Evolutionary conservation across 2,888 invertebrate genomes (phyloP), one percentile per base, ranked within the genome.

Genomic region (Mythimna lalbum): DNA sequence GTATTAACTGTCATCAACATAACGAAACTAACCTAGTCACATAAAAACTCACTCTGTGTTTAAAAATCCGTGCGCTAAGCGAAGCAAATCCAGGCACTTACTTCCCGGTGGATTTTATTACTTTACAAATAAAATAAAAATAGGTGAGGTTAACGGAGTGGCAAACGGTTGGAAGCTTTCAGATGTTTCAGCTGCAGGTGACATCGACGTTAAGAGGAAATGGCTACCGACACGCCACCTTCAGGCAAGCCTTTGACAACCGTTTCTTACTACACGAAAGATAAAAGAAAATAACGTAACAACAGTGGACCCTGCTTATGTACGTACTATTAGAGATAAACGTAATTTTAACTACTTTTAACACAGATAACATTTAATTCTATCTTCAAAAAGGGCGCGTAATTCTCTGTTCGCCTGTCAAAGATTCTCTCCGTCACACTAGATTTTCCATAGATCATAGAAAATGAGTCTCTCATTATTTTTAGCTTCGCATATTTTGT

Each of bases 131-230:
- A 85, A 79, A 84, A 84, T 83, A 85, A 83, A 85, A 85, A 82
- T 85, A 86, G 82, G 83, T 83, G 80, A 78, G 88, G 87, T 90
- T 90, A 93, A 93, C 89, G 89, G 89, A 83, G 88, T 90, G 90
- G 93, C 86, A 91, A 94, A 93, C 89, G 87, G 88, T 89, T 91
- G 89, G 93, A 94, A 94, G 94, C 94, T 94, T 92, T 94, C 90
- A 90, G 90, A 88, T 89, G 89, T 87, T 88, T 89, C 84, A 87
- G 85, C 83, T 88, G 89, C 90, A 89, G 90, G 89, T 90, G 89
- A 90, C 88, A 85, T 89, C 86, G 88, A 85, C 80, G 82, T 83
- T 85, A 83, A 87, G 86, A 87, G 90, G 87, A 92, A 93, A 91
- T 88, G 88, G 89, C 82, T 81, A 83, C 84, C 79, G 88, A 84